Percentiles rank a stretch among this genome's conserved stretches.
These are phyloP conservation scores for Phalanger gymnotis DNA, from an alignment of 2,797 vertebrate species.

Conservation along the genomic window DNA sequence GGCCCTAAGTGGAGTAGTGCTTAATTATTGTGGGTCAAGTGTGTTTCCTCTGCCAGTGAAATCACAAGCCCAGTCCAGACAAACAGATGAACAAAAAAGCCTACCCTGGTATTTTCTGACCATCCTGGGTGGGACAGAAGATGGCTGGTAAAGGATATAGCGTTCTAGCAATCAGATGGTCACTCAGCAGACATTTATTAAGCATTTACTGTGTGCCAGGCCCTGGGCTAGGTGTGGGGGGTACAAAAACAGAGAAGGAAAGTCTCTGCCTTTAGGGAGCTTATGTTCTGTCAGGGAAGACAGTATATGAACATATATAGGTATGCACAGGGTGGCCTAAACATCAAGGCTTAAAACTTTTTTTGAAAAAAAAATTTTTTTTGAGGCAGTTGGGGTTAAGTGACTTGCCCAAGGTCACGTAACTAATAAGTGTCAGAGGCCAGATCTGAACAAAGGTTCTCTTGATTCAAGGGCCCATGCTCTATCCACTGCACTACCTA, in stretches of 20 bases:
- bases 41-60: background rate
- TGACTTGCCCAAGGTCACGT: no score
- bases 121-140: background rate
- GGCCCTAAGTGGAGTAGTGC: background rate
- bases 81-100: background rate
- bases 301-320: background rate
- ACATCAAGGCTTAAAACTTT: no score
- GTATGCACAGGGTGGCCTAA: no score
- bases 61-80: background rate
- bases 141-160: no score
- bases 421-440: no score
- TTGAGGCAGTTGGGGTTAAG: no score
- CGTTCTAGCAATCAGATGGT: no score
- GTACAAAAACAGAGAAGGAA: background rate
- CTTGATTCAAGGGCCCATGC: no score
- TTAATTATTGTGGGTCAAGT: background rate
- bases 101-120: background rate
- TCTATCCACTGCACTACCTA: no score
- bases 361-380: no score
- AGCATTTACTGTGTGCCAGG: background rate
- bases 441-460: no score
- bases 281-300: background rate
- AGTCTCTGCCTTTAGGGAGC: background rate
- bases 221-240: background rate
- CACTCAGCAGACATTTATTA: background rate